Conservation (phyloP, 2,113 vertebrate species). For the Mustelus asterias region DNA sequence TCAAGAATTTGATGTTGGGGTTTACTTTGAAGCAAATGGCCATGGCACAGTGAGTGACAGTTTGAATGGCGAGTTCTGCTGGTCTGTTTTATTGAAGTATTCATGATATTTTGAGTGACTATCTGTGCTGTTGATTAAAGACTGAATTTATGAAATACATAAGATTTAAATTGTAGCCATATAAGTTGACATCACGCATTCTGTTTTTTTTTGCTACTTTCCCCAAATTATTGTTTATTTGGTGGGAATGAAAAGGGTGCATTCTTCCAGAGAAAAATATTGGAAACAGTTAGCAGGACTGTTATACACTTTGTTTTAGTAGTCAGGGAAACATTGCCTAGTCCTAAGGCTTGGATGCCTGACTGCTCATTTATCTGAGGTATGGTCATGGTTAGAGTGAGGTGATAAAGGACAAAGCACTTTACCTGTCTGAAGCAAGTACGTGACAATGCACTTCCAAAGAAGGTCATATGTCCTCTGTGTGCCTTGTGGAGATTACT, state of each 20-base stretch:
- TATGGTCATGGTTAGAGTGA: background rate
- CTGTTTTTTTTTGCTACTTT: background rate
- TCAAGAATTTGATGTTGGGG: constrained; percentile 81
- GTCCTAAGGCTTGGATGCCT: background rate
- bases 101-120: background rate
- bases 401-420: background rate
- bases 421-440: background rate
- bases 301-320: background rate
- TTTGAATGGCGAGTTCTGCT: background rate
- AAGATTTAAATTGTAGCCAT: background rate
- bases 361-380: background rate
- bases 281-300: background rate
- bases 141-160: background rate
- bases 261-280: background rate
- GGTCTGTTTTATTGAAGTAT: background rate
- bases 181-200: background rate
- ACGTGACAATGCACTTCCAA: background rate
- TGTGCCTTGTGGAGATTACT: background rate
- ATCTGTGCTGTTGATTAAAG: background rate
- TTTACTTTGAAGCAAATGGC: constrained; percentile 97
- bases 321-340: background rate
- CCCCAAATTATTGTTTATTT: background rate
- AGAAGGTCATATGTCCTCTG: background rate
- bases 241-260: background rate
- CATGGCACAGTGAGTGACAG: constrained; percentile 83